Evolutionary conservation across 1,140 invertebrate species (phyloP).

Genomic region (Trichonephila clavipes): DNA sequence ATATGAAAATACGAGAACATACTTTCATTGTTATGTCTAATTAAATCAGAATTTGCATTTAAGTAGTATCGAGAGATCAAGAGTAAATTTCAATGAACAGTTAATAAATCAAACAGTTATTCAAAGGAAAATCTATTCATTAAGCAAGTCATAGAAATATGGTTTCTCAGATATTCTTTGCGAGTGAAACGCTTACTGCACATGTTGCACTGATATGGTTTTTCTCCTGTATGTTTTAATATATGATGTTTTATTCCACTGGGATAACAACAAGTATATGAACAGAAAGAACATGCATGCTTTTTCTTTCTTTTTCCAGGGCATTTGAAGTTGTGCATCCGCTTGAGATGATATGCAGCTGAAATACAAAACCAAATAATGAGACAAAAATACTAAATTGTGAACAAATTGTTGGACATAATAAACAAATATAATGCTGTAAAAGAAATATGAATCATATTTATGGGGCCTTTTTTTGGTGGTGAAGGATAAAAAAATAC

Average conservation of each 20-base stretch:
- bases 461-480: too few relatives aligned
- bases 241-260: slow-evolving; percentile 82
- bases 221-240: slow-evolving; percentile 81
- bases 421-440: too few relatives aligned
- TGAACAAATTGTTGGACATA: background rate
- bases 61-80: too few relatives aligned
- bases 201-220: slow-evolving; percentile 80
- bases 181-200: slow-evolving; percentile 82
- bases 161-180: background rate
- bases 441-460: too few relatives aligned
- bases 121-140: too few relatives aligned
- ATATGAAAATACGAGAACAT: too few relatives aligned
- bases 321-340: background rate
- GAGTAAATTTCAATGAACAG: too few relatives aligned
- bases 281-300: slow-evolving; percentile 80
- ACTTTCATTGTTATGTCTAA: too few relatives aligned
- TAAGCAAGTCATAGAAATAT: background rate
- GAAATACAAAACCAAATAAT: background rate
- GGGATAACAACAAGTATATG: slow-evolving; percentile 81
- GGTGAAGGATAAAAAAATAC: too few relatives aligned
- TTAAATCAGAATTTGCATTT: too few relatives aligned
- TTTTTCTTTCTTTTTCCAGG: background rate
- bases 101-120: too few relatives aligned
- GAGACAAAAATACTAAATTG: background rate
- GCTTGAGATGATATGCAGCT: background rate